Conservation (phyloP, 2,888 invertebrate genomes). For the Meloe dianella region DNA sequence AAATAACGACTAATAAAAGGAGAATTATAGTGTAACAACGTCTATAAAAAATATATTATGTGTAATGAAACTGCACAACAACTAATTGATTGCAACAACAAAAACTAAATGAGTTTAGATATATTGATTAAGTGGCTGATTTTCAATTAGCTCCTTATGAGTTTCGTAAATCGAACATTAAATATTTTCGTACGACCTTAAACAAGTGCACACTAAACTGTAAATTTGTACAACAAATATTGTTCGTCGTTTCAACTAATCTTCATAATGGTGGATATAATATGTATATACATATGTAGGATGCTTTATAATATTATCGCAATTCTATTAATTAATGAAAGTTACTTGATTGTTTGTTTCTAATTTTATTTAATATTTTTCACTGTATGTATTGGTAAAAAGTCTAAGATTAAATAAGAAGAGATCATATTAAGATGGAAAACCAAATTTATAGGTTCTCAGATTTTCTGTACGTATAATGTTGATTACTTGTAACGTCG, state of each 20-base stretch:
- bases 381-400: too few species aligned
- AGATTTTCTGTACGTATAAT: not conserved
- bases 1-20: not conserved
- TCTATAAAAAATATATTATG: not conserved
- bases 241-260: slow-evolving; percentile 48
- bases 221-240: slow-evolving; percentile 35
- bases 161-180: not conserved
- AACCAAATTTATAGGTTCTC: not conserved
- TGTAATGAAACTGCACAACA: slow-evolving; percentile 3
- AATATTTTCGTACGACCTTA: not conserved
- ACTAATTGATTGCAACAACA: not conserved
- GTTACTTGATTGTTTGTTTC: not conserved
- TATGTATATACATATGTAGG: slow-evolving; percentile 36
- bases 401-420: too few species aligned
- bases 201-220: not conserved
- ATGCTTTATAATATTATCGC: not conserved
- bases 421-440: not conserved
- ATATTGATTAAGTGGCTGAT: not conserved
- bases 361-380: not conserved
- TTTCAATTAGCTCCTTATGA: not conserved
- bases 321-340: not conserved
- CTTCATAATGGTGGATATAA: slow-evolving; percentile 51
- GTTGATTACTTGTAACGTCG: not conserved
- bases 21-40: not conserved
- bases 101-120: not conserved